Evolutionary conservation across 2,113 vertebrate genomes (phyloP), one percentile per base, ranked within the genome.

Genomic region (Planiliza haematocheilus): DNA sequence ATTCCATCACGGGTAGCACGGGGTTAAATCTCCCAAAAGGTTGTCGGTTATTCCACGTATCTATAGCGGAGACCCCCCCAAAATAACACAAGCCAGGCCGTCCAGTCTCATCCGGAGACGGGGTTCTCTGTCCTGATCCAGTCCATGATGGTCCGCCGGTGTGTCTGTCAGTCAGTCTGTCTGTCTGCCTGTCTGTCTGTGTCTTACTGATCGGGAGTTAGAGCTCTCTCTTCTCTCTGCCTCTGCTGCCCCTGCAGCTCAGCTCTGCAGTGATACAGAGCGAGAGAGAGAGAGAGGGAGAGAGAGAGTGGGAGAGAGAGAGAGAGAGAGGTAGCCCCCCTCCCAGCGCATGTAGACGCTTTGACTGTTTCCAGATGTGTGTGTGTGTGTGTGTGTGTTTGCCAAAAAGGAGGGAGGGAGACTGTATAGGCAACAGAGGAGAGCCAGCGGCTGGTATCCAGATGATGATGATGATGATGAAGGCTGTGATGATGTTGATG

Each of bases 341-440:
- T 83, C 81, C 79, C 50, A 43, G 71, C 85, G 74, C 84, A 82
- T 92, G 90, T 91, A 93, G 92, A 94, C 91, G 87, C 89, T 74
- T 84, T 94, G 94, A 95, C 93, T 94, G 93, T 90, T 94, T 95
- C 94, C 94, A 95, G 94, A 94, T 95, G 94, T 94, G 91, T 77
- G 88, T 61, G 68, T 52, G 56, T 13, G 50, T 52, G 62, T 34
- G 79, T 70, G 71, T 68, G 72, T 52, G 57, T 63, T 57, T 63
- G 74, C 18, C 21, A 79, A 24, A 66, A 74, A 24, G 46, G 46
- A 72, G 48, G 73, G 53, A 66, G 76, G 70, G 69, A 71, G 74
- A 79, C 65, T 70, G 72, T 74, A 73, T 70, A 75, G 72, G 73
- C 77, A 88, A 72, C 59, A 76, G 65, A 70, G 80, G 74, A 82